Percentiles rank a stretch among this genome's conserved stretches.
These are phyloP conservation scores for Clamator glandarius DNA, from an alignment of 2,797 vertebrate genomes.

Conservation along the genomic window DNA sequence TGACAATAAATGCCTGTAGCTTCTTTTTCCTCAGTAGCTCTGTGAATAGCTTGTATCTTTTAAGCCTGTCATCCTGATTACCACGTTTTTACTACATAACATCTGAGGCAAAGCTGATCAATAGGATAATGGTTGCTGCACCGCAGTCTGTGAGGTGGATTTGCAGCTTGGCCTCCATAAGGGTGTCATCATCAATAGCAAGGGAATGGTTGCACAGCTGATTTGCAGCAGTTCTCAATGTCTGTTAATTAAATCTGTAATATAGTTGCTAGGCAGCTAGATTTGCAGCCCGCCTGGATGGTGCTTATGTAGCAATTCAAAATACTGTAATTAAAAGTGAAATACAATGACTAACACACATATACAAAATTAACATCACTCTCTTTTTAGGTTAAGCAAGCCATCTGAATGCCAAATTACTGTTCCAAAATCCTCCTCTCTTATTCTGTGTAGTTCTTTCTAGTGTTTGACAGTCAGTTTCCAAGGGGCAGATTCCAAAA, in stretches of 20 bases:
- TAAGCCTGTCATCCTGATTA: constrained; percentile 19
- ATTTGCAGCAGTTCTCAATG: constrained; percentile 10
- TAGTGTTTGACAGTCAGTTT: background rate
- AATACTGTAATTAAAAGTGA: background rate
- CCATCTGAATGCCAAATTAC: background rate
- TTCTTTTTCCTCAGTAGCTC: background rate
- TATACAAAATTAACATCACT: background rate
- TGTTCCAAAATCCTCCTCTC: background rate
- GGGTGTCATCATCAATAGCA: constrained; percentile 48
- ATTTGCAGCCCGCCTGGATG: constrained; percentile 35
- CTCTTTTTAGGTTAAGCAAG: background rate
- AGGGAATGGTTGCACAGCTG: constrained; percentile 18
- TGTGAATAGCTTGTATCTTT: constrained; percentile 40
- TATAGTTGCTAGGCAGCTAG: constrained; percentile 27
- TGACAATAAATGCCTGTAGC: background rate
- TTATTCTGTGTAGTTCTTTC: background rate
- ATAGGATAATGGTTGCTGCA: background rate
- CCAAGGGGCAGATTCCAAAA: background rate
- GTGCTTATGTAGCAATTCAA: background rate
- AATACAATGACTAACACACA: background rate
- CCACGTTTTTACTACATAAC: background rate
- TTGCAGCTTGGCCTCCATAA: constrained; percentile 53
- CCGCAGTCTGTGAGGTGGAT: background rate
- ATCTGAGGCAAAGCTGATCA: constrained; percentile 47
- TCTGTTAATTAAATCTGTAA: constrained; percentile 53